Conservation (phyloP, 1,140 invertebrate genomes). For the Palaemon carinicauda region DNA sequence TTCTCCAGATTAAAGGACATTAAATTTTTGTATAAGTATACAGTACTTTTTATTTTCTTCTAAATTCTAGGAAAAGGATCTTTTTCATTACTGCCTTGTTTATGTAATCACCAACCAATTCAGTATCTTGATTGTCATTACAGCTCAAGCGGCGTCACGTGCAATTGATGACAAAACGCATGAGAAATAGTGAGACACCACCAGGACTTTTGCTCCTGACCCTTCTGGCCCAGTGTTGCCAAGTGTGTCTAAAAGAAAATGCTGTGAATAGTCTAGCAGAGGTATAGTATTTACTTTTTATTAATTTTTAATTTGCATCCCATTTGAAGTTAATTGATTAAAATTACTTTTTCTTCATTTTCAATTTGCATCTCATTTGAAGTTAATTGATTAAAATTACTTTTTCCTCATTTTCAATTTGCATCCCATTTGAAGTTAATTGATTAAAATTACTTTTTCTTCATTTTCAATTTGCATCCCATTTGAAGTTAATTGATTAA, state of each 20-base stretch:
- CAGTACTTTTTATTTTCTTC: too few species aligned
- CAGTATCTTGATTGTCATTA: constrained; percentile 30
- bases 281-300: constrained; percentile 66
- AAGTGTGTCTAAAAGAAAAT: constrained; percentile 80
- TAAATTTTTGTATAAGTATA: too few species aligned
- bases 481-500: too few species aligned
- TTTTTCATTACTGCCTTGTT: too few species aligned
- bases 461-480: too few species aligned
- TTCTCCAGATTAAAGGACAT: too few species aligned
- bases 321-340: too few species aligned
- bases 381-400: too few species aligned
- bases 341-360: not conserved
- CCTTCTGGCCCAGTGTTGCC: constrained; percentile 83
- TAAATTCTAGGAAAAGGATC: too few species aligned
- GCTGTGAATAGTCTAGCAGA: constrained; percentile 78
- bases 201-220: constrained; percentile 79
- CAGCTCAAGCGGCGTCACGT: constrained; percentile 77
- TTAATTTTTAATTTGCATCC: not conserved
- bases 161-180: constrained; percentile 49
- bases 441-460: too few species aligned
- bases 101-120: not conserved
- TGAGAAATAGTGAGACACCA: constrained; percentile 68
- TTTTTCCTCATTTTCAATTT: too few species aligned
- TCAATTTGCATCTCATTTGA: not conserved
- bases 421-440: too few species aligned